phyloP scores from a whole-genome alignment of 1,140 invertebrate genomes.

The Drosophila mayri region DNA sequence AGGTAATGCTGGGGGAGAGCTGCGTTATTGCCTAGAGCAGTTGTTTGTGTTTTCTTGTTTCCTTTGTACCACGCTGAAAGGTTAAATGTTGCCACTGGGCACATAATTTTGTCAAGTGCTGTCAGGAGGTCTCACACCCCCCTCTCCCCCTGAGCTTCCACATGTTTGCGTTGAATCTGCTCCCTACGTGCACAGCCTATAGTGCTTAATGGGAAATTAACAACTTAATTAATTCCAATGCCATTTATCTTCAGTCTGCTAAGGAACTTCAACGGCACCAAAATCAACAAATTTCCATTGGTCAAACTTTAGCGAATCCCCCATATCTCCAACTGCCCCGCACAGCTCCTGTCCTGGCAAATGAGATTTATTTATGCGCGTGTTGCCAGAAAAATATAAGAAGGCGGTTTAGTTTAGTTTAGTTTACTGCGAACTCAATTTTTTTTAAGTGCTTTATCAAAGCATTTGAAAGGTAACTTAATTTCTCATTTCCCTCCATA shows the following conservation, averaged over 20 bases:
- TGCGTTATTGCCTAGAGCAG: slow-evolving; percentile 17
- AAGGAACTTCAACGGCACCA: slow-evolving; percentile 53
- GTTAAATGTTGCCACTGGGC: slow-evolving; percentile 73
- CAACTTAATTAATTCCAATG: slow-evolving; percentile 83
- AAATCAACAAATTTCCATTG: slow-evolving; percentile 79
- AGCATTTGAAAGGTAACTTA: not conserved
- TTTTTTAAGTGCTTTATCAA: not conserved
- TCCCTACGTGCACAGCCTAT: slow-evolving; percentile 56
- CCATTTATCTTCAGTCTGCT: slow-evolving; percentile 75
- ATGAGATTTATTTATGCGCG: slow-evolving; percentile 78
- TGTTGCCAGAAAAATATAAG: slow-evolving; percentile 66
- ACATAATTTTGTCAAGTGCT: slow-evolving; percentile 82
- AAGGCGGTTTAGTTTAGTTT: not conserved
- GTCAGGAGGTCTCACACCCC: slow-evolving; percentile 51
- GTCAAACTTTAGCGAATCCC: slow-evolving; percentile 59
- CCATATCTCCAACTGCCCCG: not conserved
- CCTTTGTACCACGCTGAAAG: slow-evolving; percentile 58
- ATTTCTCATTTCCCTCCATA: not conserved
- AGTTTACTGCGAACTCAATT: not conserved
- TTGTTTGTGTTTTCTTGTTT: slow-evolving; percentile 58
- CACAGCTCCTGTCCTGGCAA: slow-evolving; percentile 24
- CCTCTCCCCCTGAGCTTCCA: slow-evolving; percentile 4
- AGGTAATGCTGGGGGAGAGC: slow-evolving; percentile 2
- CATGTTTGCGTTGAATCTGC: slow-evolving; percentile 47
- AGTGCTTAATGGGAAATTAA: slow-evolving; percentile 82